These are phyloP conservation scores for Zygothrica quintamaculata DNA, from an alignment of 2,888 invertebrate genomes.

Conservation along the genomic window DNA sequence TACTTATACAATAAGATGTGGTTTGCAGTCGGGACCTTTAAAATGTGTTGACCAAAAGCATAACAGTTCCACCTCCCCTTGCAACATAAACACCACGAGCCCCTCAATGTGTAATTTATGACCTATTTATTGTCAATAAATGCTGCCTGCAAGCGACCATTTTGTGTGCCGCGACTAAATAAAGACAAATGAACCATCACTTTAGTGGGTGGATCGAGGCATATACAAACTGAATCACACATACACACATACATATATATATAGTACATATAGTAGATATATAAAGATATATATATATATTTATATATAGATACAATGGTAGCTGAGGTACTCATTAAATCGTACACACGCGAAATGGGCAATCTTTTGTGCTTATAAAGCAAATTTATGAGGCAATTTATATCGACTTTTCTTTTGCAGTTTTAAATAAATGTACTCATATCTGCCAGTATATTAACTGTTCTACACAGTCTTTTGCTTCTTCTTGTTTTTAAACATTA, in stretches of 20 bases:
- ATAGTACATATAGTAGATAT: conserved; percentile 5
- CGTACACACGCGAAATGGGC: conserved; percentile 44
- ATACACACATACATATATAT: conserved; percentile 7
- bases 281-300: conserved; percentile 14
- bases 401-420: conserved; percentile 30
- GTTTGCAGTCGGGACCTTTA: conserved; percentile 12
- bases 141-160: conserved; percentile 79
- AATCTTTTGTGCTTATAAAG: conserved; percentile 39
- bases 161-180: conserved; percentile 65
- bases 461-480: too few relatives aligned
- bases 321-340: conserved; percentile 52
- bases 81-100: conserved; percentile 2
- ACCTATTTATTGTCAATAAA: conserved; percentile 77
- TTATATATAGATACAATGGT: conserved; percentile 1
- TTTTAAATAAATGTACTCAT: conserved; percentile 25
- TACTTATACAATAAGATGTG: neutral
- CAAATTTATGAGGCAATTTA: conserved; percentile 53
- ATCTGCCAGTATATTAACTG: conserved; percentile 14
- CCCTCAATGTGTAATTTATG: conserved; percentile 63
- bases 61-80: neutral
- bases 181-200: conserved; percentile 76
- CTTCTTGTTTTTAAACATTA: too few relatives aligned
- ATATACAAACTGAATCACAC: conserved; percentile 12
- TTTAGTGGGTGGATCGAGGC: conserved; percentile 57
- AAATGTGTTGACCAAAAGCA: conserved; percentile 12